Evolutionary conservation across 1,140 invertebrate species (phyloP), one percentile per base, ranked within the genome.

Genomic region (Homalodisca vitripennis): DNA sequence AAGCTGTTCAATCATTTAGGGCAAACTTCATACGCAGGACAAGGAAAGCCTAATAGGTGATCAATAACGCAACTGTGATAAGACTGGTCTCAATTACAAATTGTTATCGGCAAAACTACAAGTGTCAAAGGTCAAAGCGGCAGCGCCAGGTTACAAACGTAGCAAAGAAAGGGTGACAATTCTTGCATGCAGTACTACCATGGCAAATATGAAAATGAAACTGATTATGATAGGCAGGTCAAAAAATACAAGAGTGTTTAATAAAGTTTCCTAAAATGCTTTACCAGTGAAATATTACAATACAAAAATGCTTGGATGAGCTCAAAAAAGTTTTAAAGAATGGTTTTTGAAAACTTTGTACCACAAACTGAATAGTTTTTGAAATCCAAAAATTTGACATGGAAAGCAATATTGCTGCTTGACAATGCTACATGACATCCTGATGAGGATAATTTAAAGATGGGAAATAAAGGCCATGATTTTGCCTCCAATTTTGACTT

Each of bases 351-450:
- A 1, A 32, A 57, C 57, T 68, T 68, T 24, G 31, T 68, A 10
- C 67, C 51, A 66, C 69, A 24, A 73, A 73, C 66, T 70, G 69
- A 53, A 29, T 53, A 69, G 22, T 75, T 69, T n/a, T 71, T 75
- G 22, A 48, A 67, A 71, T 48, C 68, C 65, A 76, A 77, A 55
- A 71, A 75, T 71, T 70, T 79, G 29, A 71, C 70, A 64, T 67
- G 71, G 70, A 78, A 80, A 77, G 78, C 77, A n/a, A 27, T 81
- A 55, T 73, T 81, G 14, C 66, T 80, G 72, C 69, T 81, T 29
- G 77, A 82, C 69, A 80, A 81, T 74, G 75, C 74, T 32, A 64
- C 73, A 17, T 67, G 69, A 13, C 75, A 78, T 73, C 74, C 74
- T 66, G 64, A 66, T 26, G 32, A 46, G 26, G 10, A 51, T 22